Evolutionary conservation across 2,113 vertebrate genomes (phyloP).

Genomic region (Eulemur rufifrons): DNA sequence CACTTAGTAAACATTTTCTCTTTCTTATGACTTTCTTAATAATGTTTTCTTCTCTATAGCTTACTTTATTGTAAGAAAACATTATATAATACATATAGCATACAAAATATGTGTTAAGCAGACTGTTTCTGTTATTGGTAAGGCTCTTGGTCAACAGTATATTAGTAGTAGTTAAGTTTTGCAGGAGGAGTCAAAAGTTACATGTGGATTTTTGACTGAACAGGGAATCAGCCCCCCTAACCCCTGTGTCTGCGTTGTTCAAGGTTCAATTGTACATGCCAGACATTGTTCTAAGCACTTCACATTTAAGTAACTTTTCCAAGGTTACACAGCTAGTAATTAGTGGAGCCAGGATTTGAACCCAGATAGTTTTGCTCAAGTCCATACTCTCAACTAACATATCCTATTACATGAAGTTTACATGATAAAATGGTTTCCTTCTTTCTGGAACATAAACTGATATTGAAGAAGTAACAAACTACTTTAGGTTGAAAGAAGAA

Average conservation of each 20-base stretch:
- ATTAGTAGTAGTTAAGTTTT: neutral
- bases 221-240: neutral
- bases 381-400: neutral
- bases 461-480: neutral
- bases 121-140: neutral
- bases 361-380: neutral
- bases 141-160: neutral
- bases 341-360: neutral
- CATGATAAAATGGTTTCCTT: neutral
- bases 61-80: neutral
- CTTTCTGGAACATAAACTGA: constrained; percentile 11
- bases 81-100: neutral
- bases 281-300: neutral
- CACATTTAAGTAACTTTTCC: neutral
- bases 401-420: neutral
- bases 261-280: neutral
- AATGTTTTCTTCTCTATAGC: neutral
- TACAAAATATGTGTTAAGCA: neutral
- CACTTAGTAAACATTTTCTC: neutral
- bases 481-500: neutral
- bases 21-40: neutral
- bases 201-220: neutral
- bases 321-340: neutral
- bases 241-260: neutral
- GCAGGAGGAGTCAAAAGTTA: neutral